Base-by-base conservation (phyloP, 2,113 vertebrate genomes). In the Eclectus roratus region DNA sequence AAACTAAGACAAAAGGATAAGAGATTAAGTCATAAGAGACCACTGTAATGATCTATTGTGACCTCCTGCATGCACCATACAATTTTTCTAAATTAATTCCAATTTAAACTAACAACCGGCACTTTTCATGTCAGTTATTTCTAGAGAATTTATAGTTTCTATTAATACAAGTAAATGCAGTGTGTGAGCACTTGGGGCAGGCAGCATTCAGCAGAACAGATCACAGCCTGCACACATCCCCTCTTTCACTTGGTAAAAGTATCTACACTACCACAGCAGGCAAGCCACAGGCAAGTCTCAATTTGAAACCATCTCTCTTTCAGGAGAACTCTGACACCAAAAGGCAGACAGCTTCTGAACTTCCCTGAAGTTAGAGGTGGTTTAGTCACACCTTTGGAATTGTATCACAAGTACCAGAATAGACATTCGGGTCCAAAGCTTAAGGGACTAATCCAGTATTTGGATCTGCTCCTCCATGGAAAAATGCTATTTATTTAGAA, bases 361-460 rank as follows among this genome's bases (percentile, higher is more conserved):
- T n/a, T 53, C 43, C 44, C 44, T 46, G 14, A 49, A 65, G 58
- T 13, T 13, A 49, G 37, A 58, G 44, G 24, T 12, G 37, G 43
- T 70, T 68, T 52, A 49, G 3, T 12, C 2, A 6, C 44, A 41
- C 17, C 46, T 78, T 60, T 80, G 55, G 29, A 1, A 43, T 17
- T 21, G 7, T 24, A 69, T n/a, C 74, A 50, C 18, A 50, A 43
- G 13, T 10, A 33, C 24, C 0, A 6, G 72, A 43, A 43, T 0
- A 72, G 11, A 61, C 78, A 74, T 27, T 52, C 28, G 55, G 37
- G 17, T 33, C 37, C 78, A 80, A 58, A 68, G 10, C 31, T 41
- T 8, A 44, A 85, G 12, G 35, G 49, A 41, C 81, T 50, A 17
- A 66, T 28, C n/a, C 61, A 56, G 27, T 14, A 25, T 20, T 61